Evolutionary conservation across 2,113 vertebrate genomes (phyloP), one percentile per base, ranked within the genome.

Genomic region (Rhadina sibilatrix): DNA sequence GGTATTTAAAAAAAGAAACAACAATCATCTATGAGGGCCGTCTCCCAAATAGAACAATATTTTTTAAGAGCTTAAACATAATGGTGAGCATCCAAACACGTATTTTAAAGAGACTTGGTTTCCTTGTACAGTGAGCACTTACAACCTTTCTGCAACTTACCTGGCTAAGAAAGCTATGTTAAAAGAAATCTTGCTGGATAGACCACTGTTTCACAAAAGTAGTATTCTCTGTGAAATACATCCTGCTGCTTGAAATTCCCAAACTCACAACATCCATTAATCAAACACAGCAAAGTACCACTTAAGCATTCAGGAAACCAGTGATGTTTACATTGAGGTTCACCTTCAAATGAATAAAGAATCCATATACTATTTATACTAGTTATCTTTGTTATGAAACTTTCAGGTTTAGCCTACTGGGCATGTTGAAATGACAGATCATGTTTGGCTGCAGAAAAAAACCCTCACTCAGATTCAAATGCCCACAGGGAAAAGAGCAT

Each of bases 341-440:
- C 86, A 97, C 97, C 69, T 95, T 95, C 84, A 81, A 75, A 89
- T 71, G 68, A 81, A 78, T 52, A 72, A 30, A 42, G 59, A 59
- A 78, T 79, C 87, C 70, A 82, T 63, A 63, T 63, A 93, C 54
- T 57, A 90, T 96, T 97, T 96, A 89, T 96, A 96, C 92, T 94
- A 72, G 83, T 96, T 97, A 95, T 95, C 92, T 92, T 81, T 96
- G 92, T 95, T 97, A 96, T 85, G 87, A 96, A 98, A 94, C n/a
- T 98, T 96, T 96, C 84, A 93, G 89, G 77, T 92, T 97, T 95
- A 97, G 91, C 96, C 96, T 93, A 82, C 76, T 90, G 93, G 95
- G 93, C 83, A 97, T 88, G 85, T 74, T 96, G 95, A 98, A 98
- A 98, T 97, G 83, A 97, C 95, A 96, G 96, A 97, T 97, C 91